A percentile compares a stretch with the other conserved stretches of the same genome.
phyloP scores from a whole-genome alignment of 2,113 vertebrate genomes.

The Xiphophorus hellerii region DNA sequence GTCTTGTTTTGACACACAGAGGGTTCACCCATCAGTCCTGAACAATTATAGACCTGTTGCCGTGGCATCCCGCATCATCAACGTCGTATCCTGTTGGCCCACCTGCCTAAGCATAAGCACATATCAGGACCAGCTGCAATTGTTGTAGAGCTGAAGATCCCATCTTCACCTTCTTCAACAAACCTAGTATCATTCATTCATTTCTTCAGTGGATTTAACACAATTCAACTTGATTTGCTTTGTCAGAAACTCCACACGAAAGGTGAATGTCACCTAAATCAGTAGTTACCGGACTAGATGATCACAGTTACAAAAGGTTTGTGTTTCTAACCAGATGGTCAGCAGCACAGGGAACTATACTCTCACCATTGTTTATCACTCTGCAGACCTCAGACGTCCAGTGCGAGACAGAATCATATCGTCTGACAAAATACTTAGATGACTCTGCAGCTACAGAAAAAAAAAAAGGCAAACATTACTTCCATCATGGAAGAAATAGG shows the following conservation, averaged over 20 bases:
- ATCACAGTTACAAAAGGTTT: no score
- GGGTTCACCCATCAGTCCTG: background rate
- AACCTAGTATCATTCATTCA: no score
- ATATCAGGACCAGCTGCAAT: no score
- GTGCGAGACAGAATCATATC: background rate
- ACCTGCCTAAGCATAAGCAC: background rate
- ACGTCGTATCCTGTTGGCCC: background rate
- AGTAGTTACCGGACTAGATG: no score
- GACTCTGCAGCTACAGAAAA: background rate
- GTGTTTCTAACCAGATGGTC: no score
- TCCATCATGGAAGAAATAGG: background rate
- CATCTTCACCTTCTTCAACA: no score
- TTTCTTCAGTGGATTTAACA: no score
- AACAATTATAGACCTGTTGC: background rate
- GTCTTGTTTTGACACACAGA: background rate
- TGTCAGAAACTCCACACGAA: no score
- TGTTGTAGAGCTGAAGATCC: no score
- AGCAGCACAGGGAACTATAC: background rate
- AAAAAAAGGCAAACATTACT: background rate
- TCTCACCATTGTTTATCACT: no score
- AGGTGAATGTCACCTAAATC: no score
- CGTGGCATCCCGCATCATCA: background rate
- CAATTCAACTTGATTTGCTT: no score
- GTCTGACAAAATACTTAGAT: background rate
- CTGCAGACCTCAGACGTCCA: background rate